Evolutionary conservation across 2,888 invertebrate genomes (phyloP).

Genomic region (Syrista parreyssii): DNA sequence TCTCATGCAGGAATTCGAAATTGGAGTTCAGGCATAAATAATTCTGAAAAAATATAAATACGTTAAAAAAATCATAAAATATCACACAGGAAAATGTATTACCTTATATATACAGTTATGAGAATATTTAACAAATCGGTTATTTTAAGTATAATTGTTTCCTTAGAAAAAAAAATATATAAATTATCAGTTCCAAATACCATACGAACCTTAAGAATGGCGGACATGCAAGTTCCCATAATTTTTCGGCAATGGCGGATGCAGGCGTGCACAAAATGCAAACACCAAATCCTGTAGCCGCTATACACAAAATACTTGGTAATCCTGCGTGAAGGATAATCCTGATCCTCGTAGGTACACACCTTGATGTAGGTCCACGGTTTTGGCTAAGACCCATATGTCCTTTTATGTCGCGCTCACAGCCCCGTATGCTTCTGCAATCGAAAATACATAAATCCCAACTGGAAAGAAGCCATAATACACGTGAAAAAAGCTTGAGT

Average conservation of each 20-base stretch:
- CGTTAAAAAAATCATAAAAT: too few relatives aligned
- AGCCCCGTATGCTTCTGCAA: background rate
- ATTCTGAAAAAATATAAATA: background rate
- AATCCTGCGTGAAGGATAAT: slow-evolving; percentile 44
- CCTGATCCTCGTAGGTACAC: slow-evolving; percentile 36
- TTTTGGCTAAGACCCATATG: slow-evolving; percentile 15
- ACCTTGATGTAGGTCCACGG: slow-evolving; percentile 15
- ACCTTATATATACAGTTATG: too few relatives aligned
- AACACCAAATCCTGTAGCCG: slow-evolving; percentile 12
- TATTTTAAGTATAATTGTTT: background rate
- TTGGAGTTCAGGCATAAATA: background rate
- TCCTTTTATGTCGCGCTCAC: slow-evolving; percentile 21
- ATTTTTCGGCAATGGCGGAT: slow-evolving; percentile 3
- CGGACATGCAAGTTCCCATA: slow-evolving; percentile 1
- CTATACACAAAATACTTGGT: slow-evolving; percentile 27
- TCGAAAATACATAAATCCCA: background rate
- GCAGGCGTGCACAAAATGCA: slow-evolving; percentile 7
- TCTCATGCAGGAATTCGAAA: slow-evolving; percentile 19
- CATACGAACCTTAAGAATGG: background rate
- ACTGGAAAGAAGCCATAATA: background rate
- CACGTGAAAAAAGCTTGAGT: background rate
- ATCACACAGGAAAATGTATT: too few relatives aligned
- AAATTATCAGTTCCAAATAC: background rate
- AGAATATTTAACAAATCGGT: too few relatives aligned
- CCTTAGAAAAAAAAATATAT: background rate